Percentiles rank a stretch among this genome's conserved stretches.
These are phyloP conservation scores for Mimumesa dahlbomi DNA, from an alignment of 2,888 invertebrate species.

Conservation along the genomic window DNA sequence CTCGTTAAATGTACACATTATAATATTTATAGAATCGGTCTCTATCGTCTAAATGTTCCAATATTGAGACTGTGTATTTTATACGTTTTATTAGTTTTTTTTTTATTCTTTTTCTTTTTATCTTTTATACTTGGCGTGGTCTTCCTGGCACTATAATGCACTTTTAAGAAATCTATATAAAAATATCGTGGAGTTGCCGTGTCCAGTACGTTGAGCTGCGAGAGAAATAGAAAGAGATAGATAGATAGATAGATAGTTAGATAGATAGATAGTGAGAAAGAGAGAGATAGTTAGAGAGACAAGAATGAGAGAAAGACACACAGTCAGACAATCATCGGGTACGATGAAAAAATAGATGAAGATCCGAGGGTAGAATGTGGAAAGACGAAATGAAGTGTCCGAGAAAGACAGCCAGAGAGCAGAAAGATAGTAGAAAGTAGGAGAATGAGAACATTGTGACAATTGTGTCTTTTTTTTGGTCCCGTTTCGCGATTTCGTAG, in stretches of 20 bases:
- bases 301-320: background rate
- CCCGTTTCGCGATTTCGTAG: slow-evolving; percentile 75
- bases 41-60: slow-evolving; percentile 59
- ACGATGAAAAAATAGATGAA: slow-evolving; percentile 17
- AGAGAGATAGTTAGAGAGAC: slow-evolving; percentile 1
- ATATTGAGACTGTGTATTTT: slow-evolving; percentile 58
- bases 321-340: background rate
- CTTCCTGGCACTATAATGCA: slow-evolving; percentile 77
- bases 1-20: slow-evolving; percentile 45
- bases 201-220: slow-evolving; percentile 73
- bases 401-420: slow-evolving; percentile 29
- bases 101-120: no score
- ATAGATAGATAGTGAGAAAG: slow-evolving; percentile 35
- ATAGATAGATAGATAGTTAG: slow-evolving; percentile 30
- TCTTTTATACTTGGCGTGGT: slow-evolving; percentile 69
- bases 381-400: background rate
- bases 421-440: slow-evolving; percentile 44
- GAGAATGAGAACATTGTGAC: slow-evolving; percentile 64
- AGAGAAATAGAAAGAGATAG: slow-evolving; percentile 44
- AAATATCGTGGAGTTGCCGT: slow-evolving; percentile 77
- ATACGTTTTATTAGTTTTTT: no score
- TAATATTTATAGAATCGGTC: slow-evolving; percentile 66
- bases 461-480: slow-evolving; percentile 73
- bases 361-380: slow-evolving; percentile 17
- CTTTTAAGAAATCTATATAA: slow-evolving; percentile 79